These are phyloP conservation scores for Lycophotia porphyrea DNA, from an alignment of 2,888 invertebrate genomes.

Conservation along the genomic window DNA sequence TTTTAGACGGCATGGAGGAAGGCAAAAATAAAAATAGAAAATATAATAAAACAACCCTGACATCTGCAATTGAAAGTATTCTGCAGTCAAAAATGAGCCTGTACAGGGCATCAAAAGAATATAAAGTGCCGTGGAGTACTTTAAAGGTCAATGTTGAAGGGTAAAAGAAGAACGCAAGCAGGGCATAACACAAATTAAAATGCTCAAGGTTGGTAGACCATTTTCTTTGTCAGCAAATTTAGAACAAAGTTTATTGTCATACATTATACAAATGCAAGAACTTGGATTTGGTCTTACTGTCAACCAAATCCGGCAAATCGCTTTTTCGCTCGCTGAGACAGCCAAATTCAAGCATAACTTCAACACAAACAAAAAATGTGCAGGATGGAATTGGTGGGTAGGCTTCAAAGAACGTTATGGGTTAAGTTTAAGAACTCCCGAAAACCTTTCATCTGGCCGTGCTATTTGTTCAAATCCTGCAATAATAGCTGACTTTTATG, in stretches of 20 bases:
- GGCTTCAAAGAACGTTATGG: conserved; percentile 45
- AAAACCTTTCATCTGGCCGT: conserved; percentile 48
- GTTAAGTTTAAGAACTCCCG: conserved; percentile 47
- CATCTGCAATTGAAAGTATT: too few relatives aligned
- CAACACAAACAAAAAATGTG: conserved; percentile 39
- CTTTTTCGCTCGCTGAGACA: conserved; percentile 43
- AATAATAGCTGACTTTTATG: conserved; percentile 42
- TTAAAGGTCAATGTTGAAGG: conserved; percentile 25
- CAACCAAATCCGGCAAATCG: conserved; percentile 38
- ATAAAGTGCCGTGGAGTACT: conserved; percentile 17
- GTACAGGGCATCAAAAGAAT: conserved; percentile 12
- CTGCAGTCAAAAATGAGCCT: conserved; percentile 10
- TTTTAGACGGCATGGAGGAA: too few relatives aligned
- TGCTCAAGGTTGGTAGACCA: conserved; percentile 11
- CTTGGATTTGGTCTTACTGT: conserved; percentile 44
- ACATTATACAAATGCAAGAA: conserved; percentile 47
- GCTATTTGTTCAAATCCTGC: conserved; percentile 41
- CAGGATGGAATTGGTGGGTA: conserved; percentile 51
- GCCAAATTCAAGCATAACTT: conserved; percentile 28
- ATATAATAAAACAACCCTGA: too few relatives aligned
- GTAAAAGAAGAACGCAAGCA: conserved; percentile 13
- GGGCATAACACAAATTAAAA: conserved; percentile 6
- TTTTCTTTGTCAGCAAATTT: conserved; percentile 19
- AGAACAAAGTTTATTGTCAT: conserved; percentile 26
- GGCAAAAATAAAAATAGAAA: too few relatives aligned